Conservation (phyloP, 2,797 vertebrate species). For the Amniataba percoides region DNA sequence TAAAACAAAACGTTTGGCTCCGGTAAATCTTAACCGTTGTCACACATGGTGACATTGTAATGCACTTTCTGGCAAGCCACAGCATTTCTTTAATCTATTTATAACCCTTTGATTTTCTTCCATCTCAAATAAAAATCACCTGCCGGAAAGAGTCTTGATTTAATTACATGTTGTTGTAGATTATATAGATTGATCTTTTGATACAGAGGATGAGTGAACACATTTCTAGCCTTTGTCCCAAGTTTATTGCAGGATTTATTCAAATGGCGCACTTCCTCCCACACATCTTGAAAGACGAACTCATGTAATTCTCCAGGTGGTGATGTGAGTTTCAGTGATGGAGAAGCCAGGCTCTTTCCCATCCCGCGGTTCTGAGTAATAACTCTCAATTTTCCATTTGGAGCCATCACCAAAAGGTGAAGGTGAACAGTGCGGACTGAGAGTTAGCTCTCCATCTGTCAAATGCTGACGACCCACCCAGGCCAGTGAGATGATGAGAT, state of each 20-base stretch:
- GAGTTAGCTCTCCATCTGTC: conserved; percentile 44
- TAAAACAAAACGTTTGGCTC: conserved; percentile 25
- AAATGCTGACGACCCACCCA: conserved; percentile 9
- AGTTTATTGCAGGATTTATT: neutral
- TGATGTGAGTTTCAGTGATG: conserved; percentile 23
- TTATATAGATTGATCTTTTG: neutral
- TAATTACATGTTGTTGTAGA: neutral
- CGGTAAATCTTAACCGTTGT: neutral
- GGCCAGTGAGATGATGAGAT: conserved; percentile 20
- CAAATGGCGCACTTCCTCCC: conserved; percentile 3
- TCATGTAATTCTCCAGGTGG: conserved; percentile 14
- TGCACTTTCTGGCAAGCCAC: neutral
- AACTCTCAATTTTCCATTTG: conserved; percentile 50
- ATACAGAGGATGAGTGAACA: neutral
- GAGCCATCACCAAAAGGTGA: conserved; percentile 64
- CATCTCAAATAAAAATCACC: neutral
- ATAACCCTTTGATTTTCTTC: conserved; percentile 1
- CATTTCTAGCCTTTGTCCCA: neutral
- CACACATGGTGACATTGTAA: conserved; percentile 14
- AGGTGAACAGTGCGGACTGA: conserved; percentile 27
- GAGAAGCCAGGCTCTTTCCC: conserved; percentile 37
- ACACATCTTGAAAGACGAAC: neutral
- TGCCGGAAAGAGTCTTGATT: neutral
- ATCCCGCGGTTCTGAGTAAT: conserved; percentile 42
- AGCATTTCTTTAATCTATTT: neutral